These are phyloP conservation scores for Molorchus minor DNA, from an alignment of 2,888 invertebrate species.

Conservation along the genomic window DNA sequence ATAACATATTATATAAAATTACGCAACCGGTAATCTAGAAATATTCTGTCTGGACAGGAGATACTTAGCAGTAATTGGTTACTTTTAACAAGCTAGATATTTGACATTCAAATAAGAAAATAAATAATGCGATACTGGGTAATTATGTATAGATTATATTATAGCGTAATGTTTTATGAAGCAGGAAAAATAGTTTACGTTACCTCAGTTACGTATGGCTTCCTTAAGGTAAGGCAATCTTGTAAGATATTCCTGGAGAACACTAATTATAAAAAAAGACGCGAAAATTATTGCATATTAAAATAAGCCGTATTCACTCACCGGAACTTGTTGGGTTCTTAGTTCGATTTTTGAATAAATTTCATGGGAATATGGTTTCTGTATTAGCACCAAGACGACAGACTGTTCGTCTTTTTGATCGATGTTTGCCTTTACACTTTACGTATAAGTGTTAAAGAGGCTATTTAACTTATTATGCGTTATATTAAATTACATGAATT, in stretches of 20 bases:
- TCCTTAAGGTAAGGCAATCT: too few relatives aligned
- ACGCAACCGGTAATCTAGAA: constrained; percentile 15
- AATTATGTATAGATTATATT: constrained; percentile 20
- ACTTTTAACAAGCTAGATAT: constrained; percentile 24
- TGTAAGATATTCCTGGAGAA: too few relatives aligned
- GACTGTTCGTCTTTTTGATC: too few relatives aligned
- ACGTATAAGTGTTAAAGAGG: too few relatives aligned
- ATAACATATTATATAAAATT: constrained; percentile 12
- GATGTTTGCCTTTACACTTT: too few relatives aligned
- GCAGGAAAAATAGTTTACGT: constrained; percentile 17
- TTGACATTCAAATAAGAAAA: constrained; percentile 29
- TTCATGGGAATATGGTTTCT: constrained; percentile 19
- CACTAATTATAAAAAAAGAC: constrained; percentile 16
- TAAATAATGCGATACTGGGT: constrained; percentile 1
- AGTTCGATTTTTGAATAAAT: constrained; percentile 16
- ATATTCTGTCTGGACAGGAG: constrained; percentile 20
- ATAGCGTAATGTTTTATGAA: constrained; percentile 7
- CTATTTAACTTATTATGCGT: too few relatives aligned
- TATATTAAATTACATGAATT: too few relatives aligned
- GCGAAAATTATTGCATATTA: constrained; percentile 22
- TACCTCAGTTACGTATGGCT: constrained; percentile 18
- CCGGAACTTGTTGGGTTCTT: constrained; percentile 16
- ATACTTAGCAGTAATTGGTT: constrained; percentile 27
- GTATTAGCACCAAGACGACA: neutral
- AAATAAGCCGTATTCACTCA: constrained; percentile 16